Base-by-base conservation (phyloP, 2,888 invertebrate species). In the Axea sp. region DNA sequence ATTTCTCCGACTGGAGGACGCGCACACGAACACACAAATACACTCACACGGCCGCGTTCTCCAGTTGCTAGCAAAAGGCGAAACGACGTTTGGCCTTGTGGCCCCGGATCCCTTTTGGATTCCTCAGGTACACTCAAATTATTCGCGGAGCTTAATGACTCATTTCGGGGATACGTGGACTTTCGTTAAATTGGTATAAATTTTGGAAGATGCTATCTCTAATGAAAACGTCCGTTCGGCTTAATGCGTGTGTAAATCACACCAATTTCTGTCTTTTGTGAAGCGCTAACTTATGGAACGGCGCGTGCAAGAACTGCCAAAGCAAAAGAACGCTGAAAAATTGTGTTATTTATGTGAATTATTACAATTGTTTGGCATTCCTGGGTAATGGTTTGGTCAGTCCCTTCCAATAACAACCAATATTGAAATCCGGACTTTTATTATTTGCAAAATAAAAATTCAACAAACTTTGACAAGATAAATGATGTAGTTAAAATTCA, bases 21-120 rank as follows among this genome's bases (percentile, higher is more conserved):
- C 26, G 14, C 37, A 7, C 39, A 19, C 49, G 17, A n/a, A 41
- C 24, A 28, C 37, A 28, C 60, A 11, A n/a, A 64, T 24, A 35
- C 51, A 8, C n/a, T 8, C 15, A 4, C 11, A 8, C 0, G 11
- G 26, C 31, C 45, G 53, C 51, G 59, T 28, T 51, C 60, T 24
- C 53, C 43, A 26, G 35, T 71, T 45, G 68, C 76, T 59, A 51
- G 76, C 73, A 75, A 69, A 68, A 77, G 76, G 59, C 78, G 80
- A 76, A 76, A 77, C 81, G 78, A 77, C 77, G 68, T 74, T 80
- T 79, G 81, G 81, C 81, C 81, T 81, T 81, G 81, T 78, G 78
- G 78, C 80, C 80, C 64, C 74, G 74, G 64, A 69, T 74, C 74
- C 69, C 64, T 74, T 65, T 57, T 64, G 60, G 74, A 74, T 64